Evolutionary conservation across 2,113 vertebrate genomes (phyloP), one percentile per base, ranked within the genome.

Genomic region (Lophochroa leadbeateri): DNA sequence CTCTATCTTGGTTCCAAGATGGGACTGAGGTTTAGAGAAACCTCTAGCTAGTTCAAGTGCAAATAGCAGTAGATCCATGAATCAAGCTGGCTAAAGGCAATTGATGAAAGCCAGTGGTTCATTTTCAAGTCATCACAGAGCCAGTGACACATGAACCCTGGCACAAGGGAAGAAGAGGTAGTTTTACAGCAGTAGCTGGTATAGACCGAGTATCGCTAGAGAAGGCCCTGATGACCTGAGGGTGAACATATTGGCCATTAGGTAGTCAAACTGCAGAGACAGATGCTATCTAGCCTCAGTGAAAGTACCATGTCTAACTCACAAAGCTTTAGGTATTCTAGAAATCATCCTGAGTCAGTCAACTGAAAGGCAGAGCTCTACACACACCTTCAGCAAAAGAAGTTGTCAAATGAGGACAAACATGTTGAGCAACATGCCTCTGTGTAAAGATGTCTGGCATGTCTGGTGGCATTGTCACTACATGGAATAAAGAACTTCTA

Each of bases 181-280:
- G 28, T 11, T 88, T 88, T 44, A 55, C 27, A 80, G 69, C 20
- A 52, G 27, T 28, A 63, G 33, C 17, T 76, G 43, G 15, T 77
- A 19, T 39, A 76, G 39, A 68, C 11, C 8, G 29, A 68, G 7
- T 15, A 55, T 18, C 33, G 61, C 69, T 17, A 69, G 13, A 86
- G 67, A 10, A 76, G 29, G 53, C 14, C 20, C 27, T 29, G 20
- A 37, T 63, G 31, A 35, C 12, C 13, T 35, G 28, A 74, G 58
- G 20, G 63, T 67, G 68, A 33, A 37, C 0, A 0, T 10, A 15
- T 23, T n/a, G n/a, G 24, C 9, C 41, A 61, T 47, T 28, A 46
- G 17, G 17, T 29, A 67, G 50, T 20, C 17, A 37, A 63, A 2
- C 61, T 31, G 37, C 63, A 83, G 43, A 82, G 61, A 11, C 52